Percentiles rank a stretch among this genome's conserved stretches.
Evolutionary conservation across 2,888 invertebrate species (phyloP).

Genomic region (Hyles lineata): DNA sequence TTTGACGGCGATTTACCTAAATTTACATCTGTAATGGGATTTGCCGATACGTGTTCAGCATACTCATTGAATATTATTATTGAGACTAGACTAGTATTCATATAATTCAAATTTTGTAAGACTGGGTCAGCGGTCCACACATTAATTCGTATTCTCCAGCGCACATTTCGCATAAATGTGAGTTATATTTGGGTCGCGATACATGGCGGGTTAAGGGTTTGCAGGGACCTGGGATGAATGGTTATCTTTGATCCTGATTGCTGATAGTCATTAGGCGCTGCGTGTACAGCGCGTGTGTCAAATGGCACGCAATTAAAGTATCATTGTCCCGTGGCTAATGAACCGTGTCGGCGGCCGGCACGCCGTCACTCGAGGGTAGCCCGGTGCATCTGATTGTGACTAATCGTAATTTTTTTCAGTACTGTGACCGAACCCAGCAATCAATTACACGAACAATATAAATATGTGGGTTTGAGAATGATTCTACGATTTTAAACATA

Average conservation of each 20-base stretch:
- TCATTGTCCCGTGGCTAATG: conserved; percentile 77
- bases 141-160: conserved; percentile 51
- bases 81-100: conserved; percentile 61
- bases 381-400: conserved; percentile 75
- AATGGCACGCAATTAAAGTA: conserved; percentile 81
- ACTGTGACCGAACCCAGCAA: conserved; percentile 45
- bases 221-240: conserved; percentile 37
- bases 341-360: conserved; percentile 59
- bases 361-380: conserved; percentile 52
- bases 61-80: conserved; percentile 59
- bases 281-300: conserved; percentile 69
- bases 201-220: conserved; percentile 32
- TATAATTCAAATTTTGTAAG: conserved; percentile 54
- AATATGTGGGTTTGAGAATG: background rate
- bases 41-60: conserved; percentile 67
- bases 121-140: conserved; percentile 53
- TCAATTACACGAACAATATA: background rate
- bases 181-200: conserved; percentile 38
- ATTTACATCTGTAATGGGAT: conserved; percentile 64
- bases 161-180: conserved; percentile 50
- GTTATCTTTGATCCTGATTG: conserved; percentile 63
- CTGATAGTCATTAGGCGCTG: conserved; percentile 65
- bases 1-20: conserved; percentile 68
- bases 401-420: conserved; percentile 76
- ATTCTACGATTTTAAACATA: background rate